A percentile compares a stretch with the other conserved stretches of the same genome.
Conservation (phyloP, 2,797 vertebrate species). For the Leuciscus waleckii region DNA sequence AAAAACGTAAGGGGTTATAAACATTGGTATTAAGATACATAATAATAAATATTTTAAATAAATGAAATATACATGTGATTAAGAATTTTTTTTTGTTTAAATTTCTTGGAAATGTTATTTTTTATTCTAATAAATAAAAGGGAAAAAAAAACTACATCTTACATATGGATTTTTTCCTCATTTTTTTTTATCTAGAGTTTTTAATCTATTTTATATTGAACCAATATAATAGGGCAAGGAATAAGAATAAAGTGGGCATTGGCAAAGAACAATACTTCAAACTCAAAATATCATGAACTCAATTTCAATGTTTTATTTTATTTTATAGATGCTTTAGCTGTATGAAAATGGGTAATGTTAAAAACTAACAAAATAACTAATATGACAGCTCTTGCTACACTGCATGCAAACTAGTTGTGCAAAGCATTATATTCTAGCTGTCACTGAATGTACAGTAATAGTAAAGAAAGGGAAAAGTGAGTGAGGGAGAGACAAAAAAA, state of each 20-base stretch:
- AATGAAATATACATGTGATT: neutral
- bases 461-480: neutral
- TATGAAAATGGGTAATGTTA: neutral
- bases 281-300: neutral
- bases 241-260: neutral
- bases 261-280: neutral
- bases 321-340: neutral
- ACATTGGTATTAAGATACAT: neutral
- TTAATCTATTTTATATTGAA: neutral
- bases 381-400: neutral
- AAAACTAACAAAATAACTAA: conserved; percentile 13
- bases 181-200: too few relatives aligned
- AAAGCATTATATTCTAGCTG: neutral
- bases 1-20: neutral
- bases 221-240: neutral
- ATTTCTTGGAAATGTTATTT: too few relatives aligned
- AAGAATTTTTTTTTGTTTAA: too few relatives aligned
- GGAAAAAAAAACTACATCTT: too few relatives aligned
- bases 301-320: conserved; percentile 22
- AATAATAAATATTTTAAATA: neutral
- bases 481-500: neutral
- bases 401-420: conserved; percentile 13
- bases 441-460: neutral
- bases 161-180: neutral
- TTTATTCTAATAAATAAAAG: too few relatives aligned